Conservation (phyloP, 2,888 invertebrate genomes). For the Pristionchus exspectatus region DNA sequence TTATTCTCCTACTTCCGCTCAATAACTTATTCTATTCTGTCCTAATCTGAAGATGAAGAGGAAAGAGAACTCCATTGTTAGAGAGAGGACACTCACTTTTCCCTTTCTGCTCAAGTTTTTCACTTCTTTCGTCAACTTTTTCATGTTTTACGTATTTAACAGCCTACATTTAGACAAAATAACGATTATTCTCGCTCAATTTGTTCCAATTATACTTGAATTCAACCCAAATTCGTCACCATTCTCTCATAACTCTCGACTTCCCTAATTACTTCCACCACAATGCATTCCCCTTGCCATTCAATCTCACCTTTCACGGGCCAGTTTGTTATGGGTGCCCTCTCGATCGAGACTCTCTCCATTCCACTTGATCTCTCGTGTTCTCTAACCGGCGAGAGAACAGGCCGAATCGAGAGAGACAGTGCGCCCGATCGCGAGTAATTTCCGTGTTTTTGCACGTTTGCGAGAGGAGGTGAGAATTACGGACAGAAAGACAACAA, state of each 20-base stretch:
- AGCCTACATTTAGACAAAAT: too few relatives aligned
- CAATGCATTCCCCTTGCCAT: not conserved
- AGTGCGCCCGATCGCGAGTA: not conserved
- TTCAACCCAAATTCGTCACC: not conserved
- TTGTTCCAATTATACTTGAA: not conserved
- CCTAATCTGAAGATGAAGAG: not conserved
- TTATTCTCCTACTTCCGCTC: not conserved
- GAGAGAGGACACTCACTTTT: constrained; percentile 18
- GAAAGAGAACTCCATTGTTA: not conserved
- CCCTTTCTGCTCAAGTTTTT: not conserved
- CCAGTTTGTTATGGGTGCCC: constrained; percentile 26
- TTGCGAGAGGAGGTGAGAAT: not conserved
- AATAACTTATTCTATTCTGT: constrained; percentile 1
- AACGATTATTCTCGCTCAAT: not conserved
- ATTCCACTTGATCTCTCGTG: not conserved
- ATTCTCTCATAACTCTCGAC: not conserved
- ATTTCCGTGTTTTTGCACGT: constrained; percentile 37
- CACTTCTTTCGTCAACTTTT: not conserved
- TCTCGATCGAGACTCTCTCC: not conserved
- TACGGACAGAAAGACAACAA: not conserved
- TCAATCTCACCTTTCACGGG: not conserved
- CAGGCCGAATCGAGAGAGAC: not conserved
- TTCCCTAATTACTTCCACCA: constrained; percentile 37
- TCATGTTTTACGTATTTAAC: not conserved
- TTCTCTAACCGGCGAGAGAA: not conserved